These are phyloP conservation scores for Trachelus tabidus DNA, from an alignment of 2,888 invertebrate genomes.

Conservation along the genomic window DNA sequence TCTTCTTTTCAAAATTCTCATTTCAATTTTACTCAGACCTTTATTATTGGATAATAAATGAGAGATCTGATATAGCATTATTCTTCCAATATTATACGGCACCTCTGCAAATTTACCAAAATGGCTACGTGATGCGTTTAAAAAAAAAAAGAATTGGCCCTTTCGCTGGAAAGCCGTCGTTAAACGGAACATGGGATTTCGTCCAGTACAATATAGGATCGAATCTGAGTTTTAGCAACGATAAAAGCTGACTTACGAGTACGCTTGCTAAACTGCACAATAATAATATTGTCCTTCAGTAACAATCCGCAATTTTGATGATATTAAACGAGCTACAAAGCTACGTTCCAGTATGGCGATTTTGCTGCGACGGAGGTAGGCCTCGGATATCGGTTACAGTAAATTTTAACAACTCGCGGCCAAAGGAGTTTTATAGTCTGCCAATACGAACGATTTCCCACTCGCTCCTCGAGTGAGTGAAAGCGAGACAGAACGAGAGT, in stretches of 20 bases:
- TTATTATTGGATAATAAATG: neutral
- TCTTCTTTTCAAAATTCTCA: neutral
- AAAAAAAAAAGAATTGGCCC: neutral
- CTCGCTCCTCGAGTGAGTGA: neutral
- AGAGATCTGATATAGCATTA: neutral
- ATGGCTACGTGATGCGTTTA: neutral
- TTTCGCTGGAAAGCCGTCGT: neutral
- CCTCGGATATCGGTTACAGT: conserved; percentile 42
- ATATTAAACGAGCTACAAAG: neutral
- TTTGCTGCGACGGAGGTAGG: conserved; percentile 20
- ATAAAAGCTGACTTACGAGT: conserved; percentile 37
- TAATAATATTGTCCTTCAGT: neutral
- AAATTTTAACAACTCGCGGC: conserved; percentile 42
- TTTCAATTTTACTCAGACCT: neutral
- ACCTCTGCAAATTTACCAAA: neutral
- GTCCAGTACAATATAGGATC: neutral
- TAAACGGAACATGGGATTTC: neutral
- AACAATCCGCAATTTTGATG: neutral
- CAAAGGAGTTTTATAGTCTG: conserved; percentile 47
- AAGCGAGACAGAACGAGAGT: neutral
- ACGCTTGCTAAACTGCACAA: conserved; percentile 12
- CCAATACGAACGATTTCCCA: conserved; percentile 40
- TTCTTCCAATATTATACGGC: neutral
- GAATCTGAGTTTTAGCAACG: conserved; percentile 34
- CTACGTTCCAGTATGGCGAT: neutral